These are phyloP conservation scores for Sander lucioperca DNA, from an alignment of 2,113 vertebrate species.

Conservation along the genomic window DNA sequence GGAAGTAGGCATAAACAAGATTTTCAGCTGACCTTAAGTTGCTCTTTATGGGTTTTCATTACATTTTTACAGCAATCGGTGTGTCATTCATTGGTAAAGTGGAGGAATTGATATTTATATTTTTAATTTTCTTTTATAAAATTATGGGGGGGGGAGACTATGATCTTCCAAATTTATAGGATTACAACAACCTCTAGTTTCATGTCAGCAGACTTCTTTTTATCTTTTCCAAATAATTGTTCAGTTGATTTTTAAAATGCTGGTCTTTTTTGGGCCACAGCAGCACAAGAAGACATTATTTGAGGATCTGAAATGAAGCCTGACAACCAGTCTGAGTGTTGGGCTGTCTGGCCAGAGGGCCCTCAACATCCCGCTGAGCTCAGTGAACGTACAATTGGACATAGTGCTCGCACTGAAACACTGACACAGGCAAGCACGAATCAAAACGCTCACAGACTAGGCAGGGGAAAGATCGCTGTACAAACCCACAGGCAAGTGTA, in stretches of 20 bases:
- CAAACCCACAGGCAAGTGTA: not conserved
- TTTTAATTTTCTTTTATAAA: no score
- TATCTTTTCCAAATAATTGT: not conserved
- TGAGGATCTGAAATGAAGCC: slow-evolving; percentile 60
- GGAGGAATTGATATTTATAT: not conserved
- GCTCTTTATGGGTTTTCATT: not conserved
- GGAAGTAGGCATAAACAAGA: not conserved
- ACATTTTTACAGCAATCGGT: not conserved
- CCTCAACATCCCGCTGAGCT: slow-evolving; percentile 65
- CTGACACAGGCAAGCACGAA: not conserved
- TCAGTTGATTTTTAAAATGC: slow-evolving; percentile 17
- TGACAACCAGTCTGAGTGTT: slow-evolving; percentile 54
- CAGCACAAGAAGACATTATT: slow-evolving; percentile 40
- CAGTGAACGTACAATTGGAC: slow-evolving; percentile 72
- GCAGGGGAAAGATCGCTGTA: not conserved
- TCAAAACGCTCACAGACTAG: not conserved
- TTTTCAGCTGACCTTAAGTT: not conserved
- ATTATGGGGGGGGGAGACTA: no score
- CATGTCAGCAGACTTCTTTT: slow-evolving; percentile 6
- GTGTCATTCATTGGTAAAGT: not conserved
- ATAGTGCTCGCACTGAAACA: slow-evolving; percentile 25
- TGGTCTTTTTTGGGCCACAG: not conserved
- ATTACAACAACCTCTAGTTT: not conserved
- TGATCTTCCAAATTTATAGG: no score
- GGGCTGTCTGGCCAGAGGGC: slow-evolving; percentile 52